Evolutionary conservation across 2,113 vertebrate genomes (phyloP).

Genomic region (Arvicanthis niloticus): DNA sequence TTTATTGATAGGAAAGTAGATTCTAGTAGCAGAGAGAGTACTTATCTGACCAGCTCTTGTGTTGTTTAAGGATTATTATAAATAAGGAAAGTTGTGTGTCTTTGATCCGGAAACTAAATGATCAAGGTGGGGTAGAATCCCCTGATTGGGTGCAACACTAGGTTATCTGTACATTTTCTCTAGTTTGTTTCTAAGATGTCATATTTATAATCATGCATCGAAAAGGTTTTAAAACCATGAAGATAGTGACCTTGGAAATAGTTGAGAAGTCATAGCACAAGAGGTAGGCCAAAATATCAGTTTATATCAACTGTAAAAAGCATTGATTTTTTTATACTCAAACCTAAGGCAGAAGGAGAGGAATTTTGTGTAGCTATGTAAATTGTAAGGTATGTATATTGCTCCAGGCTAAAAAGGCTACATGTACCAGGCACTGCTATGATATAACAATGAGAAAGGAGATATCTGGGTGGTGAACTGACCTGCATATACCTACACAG

Average conservation of each 20-base stretch:
- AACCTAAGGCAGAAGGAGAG: neutral
- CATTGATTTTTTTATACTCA: neutral
- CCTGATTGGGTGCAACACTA: neutral
- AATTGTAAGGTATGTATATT: neutral
- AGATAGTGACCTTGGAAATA: constrained; percentile 39
- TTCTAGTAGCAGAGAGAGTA: no score
- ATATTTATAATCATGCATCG: constrained; percentile 38
- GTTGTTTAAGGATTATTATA: no score
- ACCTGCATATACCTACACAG: neutral
- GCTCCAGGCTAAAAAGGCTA: neutral
- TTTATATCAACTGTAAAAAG: neutral
- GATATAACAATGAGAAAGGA: neutral
- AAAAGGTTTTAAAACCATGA: neutral
- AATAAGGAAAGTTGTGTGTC: no score
- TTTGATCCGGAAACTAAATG: no score
- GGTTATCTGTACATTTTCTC: constrained; percentile 50
- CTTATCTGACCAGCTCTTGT: no score
- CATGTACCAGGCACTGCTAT: neutral
- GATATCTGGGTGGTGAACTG: neutral
- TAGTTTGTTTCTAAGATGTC: constrained; percentile 39
- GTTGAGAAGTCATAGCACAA: constrained; percentile 13
- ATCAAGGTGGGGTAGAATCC: no score
- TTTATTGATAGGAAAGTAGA: no score
- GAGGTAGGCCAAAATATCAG: constrained; percentile 37
- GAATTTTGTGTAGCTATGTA: neutral